Conservation (phyloP, 2,888 invertebrate genomes). For the Paralinhomoeus sp. region DNA sequence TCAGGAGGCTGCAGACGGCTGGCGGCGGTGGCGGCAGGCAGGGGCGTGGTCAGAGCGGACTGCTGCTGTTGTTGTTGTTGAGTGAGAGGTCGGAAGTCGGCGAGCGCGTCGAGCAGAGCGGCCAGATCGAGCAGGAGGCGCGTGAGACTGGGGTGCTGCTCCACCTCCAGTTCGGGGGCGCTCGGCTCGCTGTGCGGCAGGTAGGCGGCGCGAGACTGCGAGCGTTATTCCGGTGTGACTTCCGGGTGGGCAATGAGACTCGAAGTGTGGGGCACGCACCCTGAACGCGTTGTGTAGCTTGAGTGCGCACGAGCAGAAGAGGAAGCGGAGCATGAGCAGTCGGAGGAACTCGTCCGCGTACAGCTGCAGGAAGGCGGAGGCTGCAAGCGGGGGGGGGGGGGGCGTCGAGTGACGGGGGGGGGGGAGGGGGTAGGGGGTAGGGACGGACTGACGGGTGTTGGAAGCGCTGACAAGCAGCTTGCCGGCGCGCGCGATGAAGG, state of each 20-base stretch:
- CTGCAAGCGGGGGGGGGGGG: no score
- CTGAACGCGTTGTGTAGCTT: constrained; percentile 57
- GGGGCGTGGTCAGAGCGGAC: no score
- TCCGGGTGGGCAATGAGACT: no score
- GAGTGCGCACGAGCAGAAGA: constrained; percentile 74
- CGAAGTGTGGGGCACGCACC: constrained; percentile 27
- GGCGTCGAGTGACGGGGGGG: no score
- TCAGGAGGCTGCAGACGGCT: no score
- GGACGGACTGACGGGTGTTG: constrained; percentile 36
- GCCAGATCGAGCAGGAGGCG: constrained; percentile 60
- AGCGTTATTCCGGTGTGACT: neutral
- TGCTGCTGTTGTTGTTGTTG: no score
- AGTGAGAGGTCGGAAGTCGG: constrained; percentile 45
- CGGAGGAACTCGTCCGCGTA: constrained; percentile 84
- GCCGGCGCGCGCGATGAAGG: constrained; percentile 67
- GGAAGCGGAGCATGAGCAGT: constrained; percentile 58
- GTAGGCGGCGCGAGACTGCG: constrained; percentile 29
- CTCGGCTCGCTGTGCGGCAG: constrained; percentile 62
- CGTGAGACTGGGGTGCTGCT: constrained; percentile 56
- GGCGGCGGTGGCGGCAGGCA: no score
- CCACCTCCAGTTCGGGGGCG: constrained; percentile 59
- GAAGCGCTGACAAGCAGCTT: constrained; percentile 52
- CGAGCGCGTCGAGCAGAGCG: constrained; percentile 54
- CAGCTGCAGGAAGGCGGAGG: constrained; percentile 44
- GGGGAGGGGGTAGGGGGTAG: no score